Evolutionary conservation across 1,140 invertebrate genomes (phyloP).

Genomic region (Eubasilissa regina): DNA sequence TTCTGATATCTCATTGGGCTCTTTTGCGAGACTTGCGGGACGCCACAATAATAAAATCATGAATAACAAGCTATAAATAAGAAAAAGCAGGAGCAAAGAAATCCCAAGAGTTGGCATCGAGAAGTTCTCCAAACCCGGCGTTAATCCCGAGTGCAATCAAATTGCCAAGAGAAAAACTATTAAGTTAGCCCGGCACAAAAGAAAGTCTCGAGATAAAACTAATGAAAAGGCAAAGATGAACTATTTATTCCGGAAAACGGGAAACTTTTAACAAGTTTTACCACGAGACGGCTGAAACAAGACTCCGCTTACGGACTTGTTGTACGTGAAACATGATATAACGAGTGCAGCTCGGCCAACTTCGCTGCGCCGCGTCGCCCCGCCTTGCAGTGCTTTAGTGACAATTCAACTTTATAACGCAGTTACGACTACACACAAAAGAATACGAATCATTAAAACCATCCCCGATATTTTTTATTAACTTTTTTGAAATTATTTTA

Average conservation of each 20-base stretch:
- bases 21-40: neutral
- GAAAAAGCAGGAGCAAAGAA: neutral
- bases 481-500: no score
- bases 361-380: neutral
- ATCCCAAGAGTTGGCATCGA: neutral
- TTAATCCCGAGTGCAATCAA: slow-evolving; percentile 23
- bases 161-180: slow-evolving; percentile 40
- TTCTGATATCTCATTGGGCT: neutral
- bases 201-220: slow-evolving; percentile 47
- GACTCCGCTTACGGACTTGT: slow-evolving; percentile 39
- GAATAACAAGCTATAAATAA: neutral
- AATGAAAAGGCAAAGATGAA: slow-evolving; percentile 52
- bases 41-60: slow-evolving; percentile 16
- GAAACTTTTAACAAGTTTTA: slow-evolving; percentile 51
- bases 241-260: slow-evolving; percentile 49
- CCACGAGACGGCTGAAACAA: slow-evolving; percentile 42
- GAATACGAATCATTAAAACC: no score
- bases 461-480: no score
- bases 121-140: slow-evolving; percentile 24
- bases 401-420: no score
- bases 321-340: slow-evolving; percentile 36
- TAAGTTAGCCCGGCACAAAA: slow-evolving; percentile 37
- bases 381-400: neutral
- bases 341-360: neutral
- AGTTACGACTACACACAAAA: no score